Evolutionary conservation across 2,797 vertebrate genomes (phyloP), one percentile per base, ranked within the genome.

Genomic region (Melanotaenia maccullochi): DNA sequence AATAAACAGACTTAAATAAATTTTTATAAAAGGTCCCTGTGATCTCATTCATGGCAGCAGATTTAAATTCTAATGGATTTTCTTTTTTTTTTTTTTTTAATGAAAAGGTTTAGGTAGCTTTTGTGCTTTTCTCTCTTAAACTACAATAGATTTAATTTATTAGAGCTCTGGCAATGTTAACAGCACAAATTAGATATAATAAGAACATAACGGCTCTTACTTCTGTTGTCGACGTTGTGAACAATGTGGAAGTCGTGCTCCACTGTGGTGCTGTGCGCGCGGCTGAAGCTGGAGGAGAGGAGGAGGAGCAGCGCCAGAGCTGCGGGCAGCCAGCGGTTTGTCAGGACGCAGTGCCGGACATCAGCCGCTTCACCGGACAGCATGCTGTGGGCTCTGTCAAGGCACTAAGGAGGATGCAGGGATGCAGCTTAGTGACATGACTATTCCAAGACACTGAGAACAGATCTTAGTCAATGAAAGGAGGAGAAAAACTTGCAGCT

Each of bases 211-310:
- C 0, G 4, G 49, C 18, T 76, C 92, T 94, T 96, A 97, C 96
- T 97, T 96, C 96, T 96, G 90, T 96, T 96, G 90, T 96, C 96
- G 69, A 97, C 95, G 52, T 97, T 96, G 85, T 95, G 94, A 65
- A 95, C 89, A 24, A 94, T 94, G 85, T 94, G 94, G 65, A 95
- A 92, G 82, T 95, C 93, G 60, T 97, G 95, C 85, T 96, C 96
- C 83, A 95, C 92, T 0, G 94, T 93, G 77, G 94, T 94, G 85
- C 94, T 94, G 90, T 95, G 94, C 55, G 91, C 94, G 59, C 89
- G 84, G 70, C 92, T 92, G 79, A 95, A 79, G 79, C 89, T 91
- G 79, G 86, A 82, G 0, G 92, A 95, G 64, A 96, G 65, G 68
- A 97, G 78, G 59, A 97, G 93, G 58, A 97, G 78, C 62, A 96